phyloP scores from a whole-genome alignment of 2,797 vertebrate genomes.

The Neosilurus mollespiculum region DNA sequence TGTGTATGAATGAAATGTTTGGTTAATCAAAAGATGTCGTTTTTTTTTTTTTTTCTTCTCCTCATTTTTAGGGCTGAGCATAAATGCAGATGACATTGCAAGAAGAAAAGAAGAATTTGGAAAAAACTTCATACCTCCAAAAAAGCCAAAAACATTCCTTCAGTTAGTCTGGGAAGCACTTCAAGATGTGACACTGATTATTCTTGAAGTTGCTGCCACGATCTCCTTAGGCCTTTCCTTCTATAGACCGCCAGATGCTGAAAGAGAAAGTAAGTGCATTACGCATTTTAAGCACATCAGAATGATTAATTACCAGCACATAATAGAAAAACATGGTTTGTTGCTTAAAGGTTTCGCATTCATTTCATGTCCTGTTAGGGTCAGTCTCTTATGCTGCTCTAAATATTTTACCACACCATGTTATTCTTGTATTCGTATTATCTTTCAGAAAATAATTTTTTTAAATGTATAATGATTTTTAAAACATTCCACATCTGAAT shows the following conservation, averaged over 20 bases:
- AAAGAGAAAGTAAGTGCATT: constrained; percentile 80
- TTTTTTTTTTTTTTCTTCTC: not conserved
- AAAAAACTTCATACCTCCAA: constrained; percentile 95
- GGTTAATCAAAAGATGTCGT: not conserved
- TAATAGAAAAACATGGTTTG: not conserved
- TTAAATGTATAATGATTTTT: not conserved
- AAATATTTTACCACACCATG: not conserved
- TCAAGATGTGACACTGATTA: constrained; percentile 96
- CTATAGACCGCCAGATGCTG: constrained; percentile 87
- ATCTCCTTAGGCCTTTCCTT: constrained; percentile 95
- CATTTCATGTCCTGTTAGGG: not conserved
- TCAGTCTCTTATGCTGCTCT: not conserved
- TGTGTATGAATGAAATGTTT: not conserved
- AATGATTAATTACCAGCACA: constrained; percentile 10
- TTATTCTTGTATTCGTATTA: not conserved
- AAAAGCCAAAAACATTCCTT: constrained; percentile 99
- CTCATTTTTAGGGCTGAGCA: constrained; percentile 81
- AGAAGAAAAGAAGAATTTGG: constrained; percentile 91
- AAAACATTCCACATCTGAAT: not conserved
- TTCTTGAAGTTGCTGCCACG: constrained; percentile 94
- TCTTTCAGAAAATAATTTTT: not conserved
- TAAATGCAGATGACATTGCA: constrained; percentile 83
- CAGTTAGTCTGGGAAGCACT: constrained; percentile 97
- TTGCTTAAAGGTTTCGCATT: not conserved
- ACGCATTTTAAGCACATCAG: constrained; percentile 2